Percentiles rank a stretch among this genome's conserved stretches.
Evolutionary conservation across 2,797 vertebrate species (phyloP).

Genomic region (Sparidentex hasta): DNA sequence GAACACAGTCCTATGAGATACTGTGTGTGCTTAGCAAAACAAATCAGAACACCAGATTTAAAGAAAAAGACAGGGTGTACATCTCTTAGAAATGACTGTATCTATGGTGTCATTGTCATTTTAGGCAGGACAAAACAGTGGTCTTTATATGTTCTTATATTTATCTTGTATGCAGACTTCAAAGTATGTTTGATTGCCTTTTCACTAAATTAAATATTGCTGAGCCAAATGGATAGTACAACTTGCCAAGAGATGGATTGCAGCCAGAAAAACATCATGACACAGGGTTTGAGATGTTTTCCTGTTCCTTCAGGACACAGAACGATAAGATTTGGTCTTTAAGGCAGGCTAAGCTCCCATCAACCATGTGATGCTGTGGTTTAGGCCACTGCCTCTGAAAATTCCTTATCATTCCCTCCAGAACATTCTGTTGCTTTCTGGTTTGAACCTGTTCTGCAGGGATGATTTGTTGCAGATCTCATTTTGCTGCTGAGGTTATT

Average conservation of each 20-base stretch:
- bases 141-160: too few species aligned
- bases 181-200: not conserved
- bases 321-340: slow-evolving; percentile 32
- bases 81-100: not conserved
- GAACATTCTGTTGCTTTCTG: slow-evolving; percentile 14
- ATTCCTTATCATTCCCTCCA: slow-evolving; percentile 53
- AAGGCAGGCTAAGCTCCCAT: slow-evolving; percentile 22
- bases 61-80: not conserved
- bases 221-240: not conserved
- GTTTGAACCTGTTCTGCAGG: slow-evolving; percentile 13
- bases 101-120: not conserved
- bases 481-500: not conserved
- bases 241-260: slow-evolving; percentile 2
- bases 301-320: slow-evolving; percentile 25
- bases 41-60: not conserved
- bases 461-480: slow-evolving; percentile 9
- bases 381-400: slow-evolving; percentile 32
- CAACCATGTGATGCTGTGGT: slow-evolving; percentile 19
- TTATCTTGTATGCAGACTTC: not conserved
- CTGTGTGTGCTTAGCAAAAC: not conserved
- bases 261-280: not conserved
- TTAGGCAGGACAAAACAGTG: not conserved
- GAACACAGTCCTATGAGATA: not conserved
- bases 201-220: not conserved
- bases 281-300: slow-evolving; percentile 1